Base-by-base conservation (phyloP, 2,113 vertebrate species). In the Prolemur simus region DNA sequence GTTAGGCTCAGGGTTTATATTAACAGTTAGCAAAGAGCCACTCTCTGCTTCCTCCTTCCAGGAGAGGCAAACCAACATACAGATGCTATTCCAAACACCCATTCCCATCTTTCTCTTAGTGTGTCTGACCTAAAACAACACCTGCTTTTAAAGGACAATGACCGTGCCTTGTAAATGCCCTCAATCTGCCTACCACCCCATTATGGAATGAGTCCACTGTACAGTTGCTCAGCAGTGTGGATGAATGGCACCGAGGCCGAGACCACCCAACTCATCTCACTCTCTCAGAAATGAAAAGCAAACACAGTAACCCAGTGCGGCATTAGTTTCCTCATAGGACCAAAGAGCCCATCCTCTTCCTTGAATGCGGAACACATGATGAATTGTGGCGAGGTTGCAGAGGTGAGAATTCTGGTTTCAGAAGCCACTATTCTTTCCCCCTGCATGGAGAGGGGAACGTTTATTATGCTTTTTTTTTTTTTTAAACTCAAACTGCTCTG, bases 331-430 rank as follows among this genome's bases (percentile, higher is more conserved):
- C 47, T 39, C 14, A 4, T 1, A 63, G 60, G 76, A 76, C 69
- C 90, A 83, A 83, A 92, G 69, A 85, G 49, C 37, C 91, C 64
- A 73, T 13, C 89, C 47, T 89, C 91, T 68, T 45, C 77, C 78
- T 86, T 91, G 42, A 49, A 0, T 6, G 71, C 29, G 6, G 52
- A 74, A 34, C 6, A 1, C 18, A 4, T n/a, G 73, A 91, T 68
- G 84, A 68, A 93, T 34, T 37, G 80, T 58, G 60, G 87, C 2
- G 2, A 63, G 96, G 93, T 68, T 42, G 96, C 87, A 73, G 89
- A 95, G 86, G 83, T 90, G 95, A 96, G 66, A 56, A 89, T 66
- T 95, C 91, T 77, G 47, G 80, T 68, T 87, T 96, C 52, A 95
- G 69, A 93, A 95, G 81, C 60, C n/a, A 77, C 92, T 21, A 8